These are phyloP conservation scores for Poeciliopsis retropinna DNA, from an alignment of 2,113 vertebrate genomes.

Conservation along the genomic window DNA sequence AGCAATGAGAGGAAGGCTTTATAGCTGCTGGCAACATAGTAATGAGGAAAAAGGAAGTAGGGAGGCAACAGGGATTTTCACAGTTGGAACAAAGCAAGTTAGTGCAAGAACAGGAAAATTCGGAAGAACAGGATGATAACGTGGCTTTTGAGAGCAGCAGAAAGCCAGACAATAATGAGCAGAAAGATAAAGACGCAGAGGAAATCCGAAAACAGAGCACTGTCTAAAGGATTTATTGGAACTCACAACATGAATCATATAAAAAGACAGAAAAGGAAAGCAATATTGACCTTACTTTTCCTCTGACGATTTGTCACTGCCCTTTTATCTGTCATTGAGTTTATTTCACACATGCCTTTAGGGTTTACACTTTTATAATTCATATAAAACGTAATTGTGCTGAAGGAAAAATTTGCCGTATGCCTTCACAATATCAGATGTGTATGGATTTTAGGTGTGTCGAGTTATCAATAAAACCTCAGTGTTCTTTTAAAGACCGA, in stretches of 20 bases:
- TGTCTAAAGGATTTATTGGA: constrained; percentile 36
- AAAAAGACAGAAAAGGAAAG: constrained; percentile 4
- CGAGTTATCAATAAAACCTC: not conserved
- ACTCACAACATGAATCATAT: constrained; percentile 2
- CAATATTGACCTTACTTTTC: not conserved
- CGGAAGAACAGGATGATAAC: not conserved
- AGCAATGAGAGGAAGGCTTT: constrained; percentile 1
- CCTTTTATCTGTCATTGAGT: not conserved
- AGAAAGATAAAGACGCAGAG: constrained; percentile 15
- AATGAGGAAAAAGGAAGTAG: constrained; percentile 13
- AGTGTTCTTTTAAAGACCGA: not conserved
- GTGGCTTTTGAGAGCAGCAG: constrained; percentile 24
- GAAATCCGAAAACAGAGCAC: constrained; percentile 18
- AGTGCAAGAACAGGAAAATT: constrained; percentile 13
- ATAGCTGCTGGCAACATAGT: constrained; percentile 34
- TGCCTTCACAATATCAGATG: not conserved
- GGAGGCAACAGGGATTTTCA: not conserved
- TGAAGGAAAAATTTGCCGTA: not conserved
- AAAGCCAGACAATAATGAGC: constrained; percentile 54
- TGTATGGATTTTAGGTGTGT: not conserved
- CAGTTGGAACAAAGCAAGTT: constrained; percentile 7
- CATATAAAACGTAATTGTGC: not conserved
- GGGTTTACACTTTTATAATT: not conserved
- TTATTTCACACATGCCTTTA: not conserved
- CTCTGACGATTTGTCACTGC: not conserved